A percentile compares a stretch with the other conserved stretches of the same genome.
Evolutionary conservation across 1,140 invertebrate genomes (phyloP).

Genomic region (Homarus americanus): DNA sequence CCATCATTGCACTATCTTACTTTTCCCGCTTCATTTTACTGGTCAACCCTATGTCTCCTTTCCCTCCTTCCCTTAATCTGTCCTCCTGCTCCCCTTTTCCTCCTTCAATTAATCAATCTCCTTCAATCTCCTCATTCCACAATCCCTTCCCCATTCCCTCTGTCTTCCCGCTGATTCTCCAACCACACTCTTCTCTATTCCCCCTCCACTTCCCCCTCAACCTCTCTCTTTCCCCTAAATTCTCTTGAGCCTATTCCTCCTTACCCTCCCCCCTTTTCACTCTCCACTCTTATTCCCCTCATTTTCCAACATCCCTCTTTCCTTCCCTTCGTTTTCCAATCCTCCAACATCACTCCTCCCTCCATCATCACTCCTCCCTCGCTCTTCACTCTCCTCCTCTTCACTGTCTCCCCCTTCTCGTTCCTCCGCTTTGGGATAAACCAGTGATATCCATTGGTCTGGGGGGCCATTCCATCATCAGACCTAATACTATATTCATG

Average conservation of each 20-base stretch:
- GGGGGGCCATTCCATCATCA: constrained; percentile 50
- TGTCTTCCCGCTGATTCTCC: no score
- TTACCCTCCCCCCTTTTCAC: not conserved
- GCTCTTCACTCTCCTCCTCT: not conserved
- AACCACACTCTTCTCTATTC: no score
- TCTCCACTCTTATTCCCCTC: not conserved
- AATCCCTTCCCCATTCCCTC: no score
- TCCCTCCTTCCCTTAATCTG: not conserved
- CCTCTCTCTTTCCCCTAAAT: not conserved
- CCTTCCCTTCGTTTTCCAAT: not conserved
- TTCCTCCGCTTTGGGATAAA: constrained; percentile 7
- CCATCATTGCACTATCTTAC: no score
- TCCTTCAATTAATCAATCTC: no score
- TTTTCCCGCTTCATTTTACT: no score
- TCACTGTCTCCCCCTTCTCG: not conserved
- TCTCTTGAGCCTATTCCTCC: not conserved
- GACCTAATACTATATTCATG: constrained; percentile 70
- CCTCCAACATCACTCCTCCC: no score
- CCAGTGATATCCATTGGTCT: constrained; percentile 38
- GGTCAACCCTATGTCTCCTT: not conserved
- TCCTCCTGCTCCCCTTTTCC: no score
- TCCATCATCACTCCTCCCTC: not conserved
- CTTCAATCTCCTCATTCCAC: no score
- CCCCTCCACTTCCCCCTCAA: not conserved
- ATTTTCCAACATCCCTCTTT: not conserved